A percentile compares a stretch with the other conserved stretches of the same genome.
Evolutionary conservation across 2,113 vertebrate species (phyloP).

Genomic region (Trematocara zebra): DNA sequence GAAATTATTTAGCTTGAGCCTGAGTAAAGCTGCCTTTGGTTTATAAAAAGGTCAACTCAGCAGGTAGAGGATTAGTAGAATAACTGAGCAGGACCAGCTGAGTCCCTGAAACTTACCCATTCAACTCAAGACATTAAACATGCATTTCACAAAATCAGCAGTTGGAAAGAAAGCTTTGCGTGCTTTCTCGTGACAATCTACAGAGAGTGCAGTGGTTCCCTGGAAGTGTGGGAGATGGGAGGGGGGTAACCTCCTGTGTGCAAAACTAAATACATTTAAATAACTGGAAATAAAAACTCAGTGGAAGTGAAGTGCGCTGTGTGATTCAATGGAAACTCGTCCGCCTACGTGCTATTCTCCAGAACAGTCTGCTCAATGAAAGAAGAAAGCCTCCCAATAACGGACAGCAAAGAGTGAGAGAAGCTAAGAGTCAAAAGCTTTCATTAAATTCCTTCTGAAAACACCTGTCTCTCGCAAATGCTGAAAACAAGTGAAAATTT

Average conservation of each 20-base stretch:
- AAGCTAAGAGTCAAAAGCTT: slow-evolving; percentile 4
- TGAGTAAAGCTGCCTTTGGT: slow-evolving; percentile 40
- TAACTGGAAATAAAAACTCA: slow-evolving; percentile 26
- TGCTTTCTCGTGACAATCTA: slow-evolving; percentile 4
- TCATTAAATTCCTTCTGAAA: slow-evolving; percentile 38
- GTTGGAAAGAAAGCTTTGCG: slow-evolving; percentile 9
- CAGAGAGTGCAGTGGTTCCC: background rate
- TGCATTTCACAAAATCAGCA: slow-evolving; percentile 54
- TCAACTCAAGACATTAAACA: slow-evolving; percentile 41
- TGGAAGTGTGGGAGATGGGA: background rate
- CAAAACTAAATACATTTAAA: slow-evolving; percentile 22
- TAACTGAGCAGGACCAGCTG: slow-evolving; percentile 38
- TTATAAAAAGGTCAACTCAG: slow-evolving; percentile 61
- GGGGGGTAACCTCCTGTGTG: background rate
- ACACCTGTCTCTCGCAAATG: background rate
- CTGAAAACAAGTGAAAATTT: slow-evolving; percentile 24
- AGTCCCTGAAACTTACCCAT: slow-evolving; percentile 41
- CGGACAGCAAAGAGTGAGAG: background rate
- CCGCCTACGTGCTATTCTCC: slow-evolving; percentile 34
- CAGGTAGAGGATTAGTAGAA: slow-evolving; percentile 56
- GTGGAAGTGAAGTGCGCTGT: slow-evolving; percentile 15
- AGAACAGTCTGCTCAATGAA: slow-evolving; percentile 7
- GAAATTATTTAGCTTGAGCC: background rate
- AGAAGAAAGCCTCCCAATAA: slow-evolving; percentile 14
- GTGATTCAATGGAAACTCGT: slow-evolving; percentile 54